Evolutionary conservation across 2,888 invertebrate species (phyloP).

Genomic region (Andrena bicolor): DNA sequence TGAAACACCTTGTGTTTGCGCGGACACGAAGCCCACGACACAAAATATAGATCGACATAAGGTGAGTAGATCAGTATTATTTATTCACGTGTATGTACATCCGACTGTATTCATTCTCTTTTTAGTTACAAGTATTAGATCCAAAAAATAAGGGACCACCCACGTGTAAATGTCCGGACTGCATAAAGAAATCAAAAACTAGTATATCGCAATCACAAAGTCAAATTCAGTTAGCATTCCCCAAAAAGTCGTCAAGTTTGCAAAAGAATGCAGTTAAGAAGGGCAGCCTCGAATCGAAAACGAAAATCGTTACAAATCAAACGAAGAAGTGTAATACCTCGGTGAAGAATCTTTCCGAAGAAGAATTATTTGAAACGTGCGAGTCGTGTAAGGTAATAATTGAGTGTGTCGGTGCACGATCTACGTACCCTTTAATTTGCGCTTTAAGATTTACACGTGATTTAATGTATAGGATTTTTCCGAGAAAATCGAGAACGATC

Average conservation of each 20-base stretch:
- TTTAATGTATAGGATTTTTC: slow-evolving; percentile 65
- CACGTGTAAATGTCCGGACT: slow-evolving; percentile 83
- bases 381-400: slow-evolving; percentile 70
- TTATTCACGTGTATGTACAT: not conserved
- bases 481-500: slow-evolving; percentile 69
- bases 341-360: slow-evolving; percentile 64
- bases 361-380: slow-evolving; percentile 67
- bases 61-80: slow-evolving; percentile 67
- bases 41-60: slow-evolving; percentile 80
- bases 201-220: slow-evolving; percentile 71
- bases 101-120: slow-evolving; percentile 6
- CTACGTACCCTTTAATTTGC: not conserved
- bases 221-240: slow-evolving; percentile 66
- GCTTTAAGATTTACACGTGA: slow-evolving; percentile 30
- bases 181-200: slow-evolving; percentile 77
- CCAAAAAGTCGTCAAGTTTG: slow-evolving; percentile 64
- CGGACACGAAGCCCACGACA: slow-evolving; percentile 74
- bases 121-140: slow-evolving; percentile 81
- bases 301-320: slow-evolving; percentile 71
- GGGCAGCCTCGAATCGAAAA: slow-evolving; percentile 62
- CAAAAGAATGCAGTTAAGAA: slow-evolving; percentile 67
- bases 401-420: slow-evolving; percentile 32
- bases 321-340: slow-evolving; percentile 61
- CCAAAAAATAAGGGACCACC: slow-evolving; percentile 81
- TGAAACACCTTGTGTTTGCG: slow-evolving; percentile 70